Evolutionary conservation across 1,140 invertebrate species (phyloP).

Genomic region (Cyphomyrmex costatus): DNA sequence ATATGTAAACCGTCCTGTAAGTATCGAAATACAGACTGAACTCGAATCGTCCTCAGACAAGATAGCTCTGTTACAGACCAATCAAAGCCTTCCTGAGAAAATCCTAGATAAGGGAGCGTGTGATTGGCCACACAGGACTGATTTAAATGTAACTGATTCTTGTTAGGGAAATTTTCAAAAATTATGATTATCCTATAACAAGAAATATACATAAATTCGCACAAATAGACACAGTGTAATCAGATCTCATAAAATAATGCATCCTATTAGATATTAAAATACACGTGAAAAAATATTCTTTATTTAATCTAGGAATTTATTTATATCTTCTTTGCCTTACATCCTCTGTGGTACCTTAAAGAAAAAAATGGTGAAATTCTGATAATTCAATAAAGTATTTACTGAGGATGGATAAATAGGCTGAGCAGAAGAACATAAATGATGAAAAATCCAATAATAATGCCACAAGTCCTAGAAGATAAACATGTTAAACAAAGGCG

Average conservation of each 20-base stretch:
- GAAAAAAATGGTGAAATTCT: neutral
- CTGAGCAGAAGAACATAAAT: neutral
- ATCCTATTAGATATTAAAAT: neutral
- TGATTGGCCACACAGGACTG: slow-evolving; percentile 12
- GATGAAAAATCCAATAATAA: neutral
- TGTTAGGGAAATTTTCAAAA: neutral
- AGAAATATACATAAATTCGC: neutral
- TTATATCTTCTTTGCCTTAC: neutral
- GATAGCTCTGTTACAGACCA: neutral
- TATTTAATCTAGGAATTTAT: neutral
- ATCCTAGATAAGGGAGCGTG: neutral
- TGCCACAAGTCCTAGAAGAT: neutral
- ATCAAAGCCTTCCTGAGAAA: neutral
- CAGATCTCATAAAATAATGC: neutral
- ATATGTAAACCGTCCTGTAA: slow-evolving; percentile 42
- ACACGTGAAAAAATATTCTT: neutral
- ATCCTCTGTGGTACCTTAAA: neutral
- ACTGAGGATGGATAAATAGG: neutral
- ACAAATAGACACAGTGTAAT: neutral
- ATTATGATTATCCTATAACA: neutral
- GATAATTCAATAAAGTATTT: neutral
- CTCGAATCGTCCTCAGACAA: neutral
- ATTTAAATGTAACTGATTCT: slow-evolving; percentile 36
- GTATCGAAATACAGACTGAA: slow-evolving; percentile 36
- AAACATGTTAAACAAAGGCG: neutral